These are phyloP conservation scores for Camponotus vicinus DNA, from an alignment of 1,140 invertebrate genomes.

Conservation along the genomic window DNA sequence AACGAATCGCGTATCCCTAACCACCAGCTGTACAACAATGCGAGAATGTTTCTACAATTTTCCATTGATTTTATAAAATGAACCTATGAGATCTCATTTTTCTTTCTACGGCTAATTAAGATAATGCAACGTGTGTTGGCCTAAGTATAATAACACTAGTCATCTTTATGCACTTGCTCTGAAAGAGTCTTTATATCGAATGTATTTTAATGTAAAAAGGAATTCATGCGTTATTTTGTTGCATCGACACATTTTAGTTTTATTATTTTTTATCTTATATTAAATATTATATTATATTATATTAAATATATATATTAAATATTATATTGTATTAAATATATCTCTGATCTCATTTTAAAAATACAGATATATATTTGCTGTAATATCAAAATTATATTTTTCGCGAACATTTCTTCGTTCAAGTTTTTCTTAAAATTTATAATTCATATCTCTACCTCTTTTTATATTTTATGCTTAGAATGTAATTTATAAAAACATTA, in stretches of 20 bases:
- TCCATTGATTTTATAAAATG: slow-evolving; percentile 51
- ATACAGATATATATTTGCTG: neutral
- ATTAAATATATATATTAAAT: too few species aligned
- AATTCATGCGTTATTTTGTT: neutral
- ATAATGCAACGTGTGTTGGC: slow-evolving; percentile 32
- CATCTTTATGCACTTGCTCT: slow-evolving; percentile 12
- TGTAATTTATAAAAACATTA: neutral
- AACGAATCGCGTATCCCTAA: neutral
- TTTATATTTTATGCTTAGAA: neutral
- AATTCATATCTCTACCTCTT: neutral
- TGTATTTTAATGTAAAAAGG: neutral
- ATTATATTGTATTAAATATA: neutral
- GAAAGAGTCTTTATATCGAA: slow-evolving; percentile 1
- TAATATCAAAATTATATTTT: neutral
- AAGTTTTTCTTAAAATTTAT: neutral
- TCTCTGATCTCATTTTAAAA: neutral
- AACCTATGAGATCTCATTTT: slow-evolving; percentile 4
- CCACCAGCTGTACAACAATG: slow-evolving; percentile 39
- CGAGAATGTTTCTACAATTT: slow-evolving; percentile 56
- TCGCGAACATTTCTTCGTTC: neutral
- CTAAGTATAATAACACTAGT: slow-evolving; percentile 49
- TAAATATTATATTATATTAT: neutral
- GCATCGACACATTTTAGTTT: neutral
- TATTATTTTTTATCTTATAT: neutral
- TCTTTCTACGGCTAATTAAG: slow-evolving; percentile 27